Evolutionary conservation across 2,797 vertebrate species (phyloP), one percentile per base, ranked within the genome.

Genomic region (Sparidentex hasta): DNA sequence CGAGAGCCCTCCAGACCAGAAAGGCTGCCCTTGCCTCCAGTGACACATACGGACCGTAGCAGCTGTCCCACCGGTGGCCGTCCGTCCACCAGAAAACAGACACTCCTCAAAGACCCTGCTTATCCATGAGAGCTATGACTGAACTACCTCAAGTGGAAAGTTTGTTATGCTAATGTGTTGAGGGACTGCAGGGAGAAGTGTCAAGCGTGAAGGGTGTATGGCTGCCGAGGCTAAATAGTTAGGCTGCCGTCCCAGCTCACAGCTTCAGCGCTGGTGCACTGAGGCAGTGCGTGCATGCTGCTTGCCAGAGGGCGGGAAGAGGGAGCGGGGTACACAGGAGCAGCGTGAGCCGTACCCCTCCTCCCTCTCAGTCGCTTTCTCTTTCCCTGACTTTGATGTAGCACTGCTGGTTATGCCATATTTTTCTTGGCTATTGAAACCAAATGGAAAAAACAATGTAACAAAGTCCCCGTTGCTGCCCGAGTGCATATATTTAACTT

Each of bases 361-460:
- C 83, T 86, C 77, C 68, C 71, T 76, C 72, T 76, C 57, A 27
- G 54, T 71, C 21, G 18, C 80, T 79, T 86, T 88, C 85, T 82
- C 78, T 84, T 81, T 86, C 65, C 73, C 80, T 78, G 73, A 95
- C 91, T 97, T 97, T 96, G 95, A 97, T 96, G 96, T 95, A 92
- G 90, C 90, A 82, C 81, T 89, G 92, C 80, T 91, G 93, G 89
- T 95, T 93, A 93, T 95, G 94, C 94, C 92, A 94, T 96, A 93
- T 97, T 97, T 95, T 96, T 95, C 92, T 97, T 97, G 96, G 96
- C 96, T 58, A 75, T 93, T 78, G 70, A 61, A 68, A 41, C 71
- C 4, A 67, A 74, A 87, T 94, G 95, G 96, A 97, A 97, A 97
- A 96, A 95, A 86, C 95, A 96, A 92, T 95, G 94, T 92, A 94